Evolutionary conservation across 2,113 vertebrate species (phyloP), one percentile per base, ranked within the genome.

Genomic region (Fulmarus glacialis): DNA sequence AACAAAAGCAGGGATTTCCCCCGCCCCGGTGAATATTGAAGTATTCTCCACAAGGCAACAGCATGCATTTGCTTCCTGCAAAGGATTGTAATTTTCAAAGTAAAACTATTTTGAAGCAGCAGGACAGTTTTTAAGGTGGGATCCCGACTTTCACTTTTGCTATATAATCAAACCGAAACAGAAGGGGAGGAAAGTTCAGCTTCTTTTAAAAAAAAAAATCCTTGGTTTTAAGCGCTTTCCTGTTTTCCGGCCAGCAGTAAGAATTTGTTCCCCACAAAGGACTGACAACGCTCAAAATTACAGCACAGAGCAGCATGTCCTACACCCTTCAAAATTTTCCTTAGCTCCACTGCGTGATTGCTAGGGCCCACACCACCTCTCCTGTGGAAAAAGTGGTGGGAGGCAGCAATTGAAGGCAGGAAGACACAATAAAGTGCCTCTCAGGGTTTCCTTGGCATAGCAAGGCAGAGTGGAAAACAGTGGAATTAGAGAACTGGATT

Each of bases 131-230:
- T 71, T 91, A 48, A 87, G 45, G 45, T 59, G 32, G 5, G 68
- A 75, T 94, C 55, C 40, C 62, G 71, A 77, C 66, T 96, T 97
- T 96, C 87, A 71, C 75, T 95, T 96, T 96, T 96, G 62, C 73
- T 94, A 7, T 55, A 67, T 18, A 91, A 94, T 78, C 81, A 78
- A 55, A 91, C 16, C 42, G 66, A 89, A 82, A 95, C 38, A 93
- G 71, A 78, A 71, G n/a, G 20, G 23, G 16, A 74, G 11, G 8
- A 70, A 93, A 66, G 48, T 62, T 88, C 36, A 82, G 6, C 53
- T 91, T 80, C n/a, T 92, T 70, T 0, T 43, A 62, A 43, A 43
- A 22, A 50, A 60, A 64, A n/a, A 48, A 21, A 12, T 32, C 59
- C 19, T 87, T 60, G 38, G 9, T 48, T 90, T 82, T 58, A 67